phyloP scores from a whole-genome alignment of 2,797 vertebrate species.

The Sebastolobus altivelis region DNA sequence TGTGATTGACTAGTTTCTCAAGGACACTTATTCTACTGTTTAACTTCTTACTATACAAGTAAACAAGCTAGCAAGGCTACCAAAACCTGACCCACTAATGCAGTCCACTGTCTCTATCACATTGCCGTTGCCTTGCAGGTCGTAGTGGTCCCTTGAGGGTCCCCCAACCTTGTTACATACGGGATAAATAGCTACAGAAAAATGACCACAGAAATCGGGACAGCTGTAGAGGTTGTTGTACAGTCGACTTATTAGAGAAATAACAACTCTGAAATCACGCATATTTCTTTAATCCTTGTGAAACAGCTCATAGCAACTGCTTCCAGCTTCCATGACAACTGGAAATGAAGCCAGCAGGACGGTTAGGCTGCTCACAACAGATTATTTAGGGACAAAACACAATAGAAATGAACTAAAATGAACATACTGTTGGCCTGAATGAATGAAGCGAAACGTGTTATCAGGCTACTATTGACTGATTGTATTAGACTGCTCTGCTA shows the following conservation, averaged over 20 bases:
- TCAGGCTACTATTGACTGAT: not conserved
- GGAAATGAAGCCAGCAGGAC: not conserved
- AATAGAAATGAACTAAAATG: not conserved
- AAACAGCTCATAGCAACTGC: not conserved
- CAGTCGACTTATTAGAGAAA: not conserved
- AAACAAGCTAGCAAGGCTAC: not conserved
- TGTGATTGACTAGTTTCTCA: not conserved
- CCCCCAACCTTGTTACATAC: not conserved
- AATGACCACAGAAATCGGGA: not conserved
- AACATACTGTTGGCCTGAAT: not conserved
- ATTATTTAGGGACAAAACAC: not conserved
- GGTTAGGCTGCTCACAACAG: not conserved
- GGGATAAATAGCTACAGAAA: not conserved
- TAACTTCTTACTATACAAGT: not conserved
- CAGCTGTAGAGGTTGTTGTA: not conserved
- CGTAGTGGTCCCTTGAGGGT: constrained; percentile 7
- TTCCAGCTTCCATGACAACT: not conserved
- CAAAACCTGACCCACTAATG: not conserved
- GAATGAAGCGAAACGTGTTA: not conserved
- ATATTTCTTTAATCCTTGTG: not conserved
- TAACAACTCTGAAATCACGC: not conserved
- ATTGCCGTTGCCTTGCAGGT: not conserved
- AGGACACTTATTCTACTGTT: not conserved
- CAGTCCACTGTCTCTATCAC: constrained; percentile 5
- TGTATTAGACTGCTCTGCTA: not conserved